A percentile compares a stretch with the other conserved stretches of the same genome.
Evolutionary conservation across 1,140 invertebrate genomes (phyloP).

Genomic region (Rhagoletis zephyria): DNA sequence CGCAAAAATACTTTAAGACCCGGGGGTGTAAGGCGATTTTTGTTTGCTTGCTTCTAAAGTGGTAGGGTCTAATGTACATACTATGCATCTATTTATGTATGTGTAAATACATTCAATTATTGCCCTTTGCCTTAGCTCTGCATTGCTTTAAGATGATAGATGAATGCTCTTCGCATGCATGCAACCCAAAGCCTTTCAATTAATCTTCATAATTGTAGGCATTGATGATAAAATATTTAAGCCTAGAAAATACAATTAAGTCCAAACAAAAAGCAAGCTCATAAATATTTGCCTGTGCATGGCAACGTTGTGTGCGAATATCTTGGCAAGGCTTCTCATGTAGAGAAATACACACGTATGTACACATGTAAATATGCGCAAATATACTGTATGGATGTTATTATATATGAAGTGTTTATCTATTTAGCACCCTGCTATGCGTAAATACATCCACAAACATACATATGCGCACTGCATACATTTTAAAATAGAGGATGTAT

Average conservation of each 20-base stretch:
- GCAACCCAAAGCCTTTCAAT: conserved; percentile 28
- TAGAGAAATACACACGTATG: background rate
- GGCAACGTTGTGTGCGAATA: background rate
- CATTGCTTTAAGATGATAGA: conserved; percentile 19
- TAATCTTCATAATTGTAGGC: conserved; percentile 51
- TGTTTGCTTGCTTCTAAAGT: no score
- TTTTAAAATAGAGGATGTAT: no score
- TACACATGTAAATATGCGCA: background rate
- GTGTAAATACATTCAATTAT: conserved; percentile 9
- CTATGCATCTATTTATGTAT: background rate
- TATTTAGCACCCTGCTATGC: conserved; percentile 2
- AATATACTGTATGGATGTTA: background rate
- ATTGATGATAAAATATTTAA: conserved; percentile 49
- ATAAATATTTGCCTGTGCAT: conserved; percentile 8
- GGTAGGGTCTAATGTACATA: no score
- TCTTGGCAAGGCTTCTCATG: background rate
- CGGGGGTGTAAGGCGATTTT: no score
- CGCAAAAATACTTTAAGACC: no score
- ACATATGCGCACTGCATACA: background rate
- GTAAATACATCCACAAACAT: background rate
- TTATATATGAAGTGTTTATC: conserved; percentile 27
- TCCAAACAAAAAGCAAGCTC: conserved; percentile 43
- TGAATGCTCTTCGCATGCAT: background rate
- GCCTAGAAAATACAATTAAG: conserved; percentile 43
- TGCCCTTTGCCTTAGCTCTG: background rate